Evolutionary conservation across 2,113 vertebrate species (phyloP), one percentile per base, ranked within the genome.

Genomic region (Rallus limicola): DNA sequence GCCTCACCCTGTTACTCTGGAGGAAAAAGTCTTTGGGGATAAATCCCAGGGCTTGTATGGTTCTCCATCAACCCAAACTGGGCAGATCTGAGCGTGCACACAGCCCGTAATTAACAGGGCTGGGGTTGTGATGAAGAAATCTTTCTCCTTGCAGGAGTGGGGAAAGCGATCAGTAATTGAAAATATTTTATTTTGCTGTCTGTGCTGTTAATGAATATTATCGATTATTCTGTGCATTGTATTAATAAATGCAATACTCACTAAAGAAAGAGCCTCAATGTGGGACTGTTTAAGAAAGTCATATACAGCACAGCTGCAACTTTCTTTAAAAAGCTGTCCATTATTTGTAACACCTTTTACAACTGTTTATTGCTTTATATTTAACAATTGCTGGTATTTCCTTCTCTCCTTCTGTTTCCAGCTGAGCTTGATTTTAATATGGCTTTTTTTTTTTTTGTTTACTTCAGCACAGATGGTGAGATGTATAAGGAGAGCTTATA

Each of bases 361-460:
- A 94, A 77, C 10, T 80, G 31, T 92, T 89, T 86, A 82, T 94
- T 15, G 1, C 50, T 89, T 92, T 89, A 74, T 79, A 74, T 79
- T 94, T 94, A 92, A 74, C 48, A 85, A 72, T 91, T 87, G 44
- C 65, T 93, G 55, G 44, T 96, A 63, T 88, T 91, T 82, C 78
- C 88, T 95, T 70, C 34, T 79, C 40, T 88, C 56, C 92, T 94
- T 85, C 93, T 94, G 62, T 82, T 93, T 94, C 91, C 91, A 95
- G 77, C 84, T 85, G 88, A 93, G 81, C 69, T 81, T 86, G 68
- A 76, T 95, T 80, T 93, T 93, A 91, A 52, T 89, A 55, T 46
- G 58, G 50, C 31, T 80, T 74, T 93, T 52, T 52, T 82, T 93
- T 52, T 52, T 86, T 94, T 93, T 89, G 80, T 94, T 95, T 94